Conservation (phyloP, 2,797 vertebrate genomes). For the Poeciliopsis presidionis region DNA sequence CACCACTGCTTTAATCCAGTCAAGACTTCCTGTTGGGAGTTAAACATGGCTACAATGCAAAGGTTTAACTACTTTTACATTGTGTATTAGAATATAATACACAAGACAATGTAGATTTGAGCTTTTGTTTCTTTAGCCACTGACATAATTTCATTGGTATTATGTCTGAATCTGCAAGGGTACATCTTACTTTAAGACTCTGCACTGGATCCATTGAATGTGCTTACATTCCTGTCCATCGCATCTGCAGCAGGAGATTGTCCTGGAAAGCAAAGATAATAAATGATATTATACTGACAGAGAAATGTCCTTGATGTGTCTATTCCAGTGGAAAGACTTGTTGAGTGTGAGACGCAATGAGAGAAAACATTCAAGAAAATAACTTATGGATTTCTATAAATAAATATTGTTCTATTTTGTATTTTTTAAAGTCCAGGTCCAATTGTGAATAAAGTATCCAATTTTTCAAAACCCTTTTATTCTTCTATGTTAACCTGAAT, state of each 20-base stretch:
- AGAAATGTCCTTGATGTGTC: constrained; percentile 10
- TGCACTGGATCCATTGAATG: constrained; percentile 8
- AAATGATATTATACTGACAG: constrained; percentile 15
- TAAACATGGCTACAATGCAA: no score
- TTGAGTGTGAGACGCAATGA: constrained; percentile 20
- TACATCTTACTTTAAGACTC: constrained; percentile 6
- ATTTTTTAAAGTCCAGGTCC: constrained; percentile 9
- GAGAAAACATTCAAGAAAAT: constrained; percentile 7
- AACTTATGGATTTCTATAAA: not conserved
- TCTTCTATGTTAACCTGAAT: not conserved
- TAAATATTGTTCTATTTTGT: constrained; percentile 2
- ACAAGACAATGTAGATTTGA: no score
- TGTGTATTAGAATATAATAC: no score
- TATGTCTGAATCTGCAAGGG: not conserved
- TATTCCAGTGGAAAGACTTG: constrained; percentile 10
- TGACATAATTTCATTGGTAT: not conserved
- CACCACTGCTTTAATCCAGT: no score
- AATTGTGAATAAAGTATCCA: constrained; percentile 4
- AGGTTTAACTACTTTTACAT: no score
- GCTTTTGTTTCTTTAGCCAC: not conserved
- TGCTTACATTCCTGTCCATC: constrained; percentile 14
- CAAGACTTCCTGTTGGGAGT: no score
- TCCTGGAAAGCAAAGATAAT: constrained; percentile 6
- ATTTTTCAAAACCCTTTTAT: constrained; percentile 8
- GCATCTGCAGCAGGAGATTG: constrained; percentile 3